Base-by-base conservation (phyloP, 1,140 invertebrate species). In the Brachionus rotundiformis region DNA sequence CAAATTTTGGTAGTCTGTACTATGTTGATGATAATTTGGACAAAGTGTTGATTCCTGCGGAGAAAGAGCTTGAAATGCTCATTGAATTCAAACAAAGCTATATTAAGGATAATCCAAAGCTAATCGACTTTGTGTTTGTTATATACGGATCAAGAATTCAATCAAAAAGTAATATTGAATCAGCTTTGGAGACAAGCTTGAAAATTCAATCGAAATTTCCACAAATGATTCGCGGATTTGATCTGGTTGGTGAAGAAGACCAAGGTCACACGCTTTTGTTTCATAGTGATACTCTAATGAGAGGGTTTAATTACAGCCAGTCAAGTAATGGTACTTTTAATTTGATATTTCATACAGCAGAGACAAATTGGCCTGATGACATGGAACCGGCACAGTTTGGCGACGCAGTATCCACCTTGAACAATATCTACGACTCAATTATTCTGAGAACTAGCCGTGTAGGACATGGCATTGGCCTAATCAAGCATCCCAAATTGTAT, bases 241-340 rank as follows among this genome's bases (percentile, higher is more conserved):
- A 85, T 75, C 19, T 84, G n/a, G 84, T 84, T 10, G 83, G 65
- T n/a, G 84, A 85, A 80, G 85, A 85, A 82, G 85, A 85, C 44
- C 49, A 47, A 2, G 85, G 85, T 6, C 83, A 85, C 81, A 84
- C 85, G 7, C 65, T 84, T 3, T 36, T 85, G 19, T 83, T 83
- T 81, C 85, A 83, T 47, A 54, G 83, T 11, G 82, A 83, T 31
- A 82, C 83, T 31, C 82, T 83, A 33, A 75, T 83, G 1, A 2
- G 63, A 25, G 63, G 19, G 8, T 81, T 65, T 33, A 81, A 81
- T 47, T 81, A 81, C 47, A 63, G 81, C 4, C 23, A 83, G 25
- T 13, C 73, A 23, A 81, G 27, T 8, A 83, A 83, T 23, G 47
- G 65, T 25, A 82, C 23, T 11, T 19, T 85, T n/a, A 83, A 83